phyloP scores from a whole-genome alignment of 2,113 vertebrate species.

The Strix aluco region DNA sequence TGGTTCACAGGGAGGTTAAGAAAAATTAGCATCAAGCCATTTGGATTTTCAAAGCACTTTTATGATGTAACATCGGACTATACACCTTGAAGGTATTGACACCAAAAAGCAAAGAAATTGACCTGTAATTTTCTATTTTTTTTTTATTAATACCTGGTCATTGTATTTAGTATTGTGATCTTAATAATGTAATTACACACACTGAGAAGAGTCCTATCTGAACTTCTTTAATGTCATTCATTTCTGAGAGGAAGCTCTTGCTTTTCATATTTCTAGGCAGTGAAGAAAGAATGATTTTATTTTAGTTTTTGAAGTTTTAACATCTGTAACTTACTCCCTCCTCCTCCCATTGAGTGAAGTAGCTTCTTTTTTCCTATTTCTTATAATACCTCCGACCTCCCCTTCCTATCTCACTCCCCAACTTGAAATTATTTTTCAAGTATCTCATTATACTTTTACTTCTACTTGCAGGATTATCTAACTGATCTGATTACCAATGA shows the following conservation, averaged over 20 bases:
- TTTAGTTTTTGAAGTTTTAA: background rate
- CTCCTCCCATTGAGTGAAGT: background rate
- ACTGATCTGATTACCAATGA: slow-evolving; percentile 96
- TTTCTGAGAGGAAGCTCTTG: background rate
- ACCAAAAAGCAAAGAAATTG: background rate
- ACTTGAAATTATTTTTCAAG: background rate
- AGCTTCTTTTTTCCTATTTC: background rate
- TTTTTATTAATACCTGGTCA: background rate
- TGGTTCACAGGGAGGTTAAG: background rate
- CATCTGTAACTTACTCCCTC: background rate
- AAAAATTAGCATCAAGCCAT: background rate
- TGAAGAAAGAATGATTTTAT: background rate
- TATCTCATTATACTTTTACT: slow-evolving; percentile 32
- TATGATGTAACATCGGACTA: background rate
- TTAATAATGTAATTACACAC: background rate
- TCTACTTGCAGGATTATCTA: slow-evolving; percentile 88
- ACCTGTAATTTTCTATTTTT: background rate
- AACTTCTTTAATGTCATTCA: background rate
- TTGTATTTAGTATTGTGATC: background rate
- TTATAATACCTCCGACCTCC: background rate
- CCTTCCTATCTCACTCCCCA: background rate
- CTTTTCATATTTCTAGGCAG: background rate
- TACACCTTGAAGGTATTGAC: background rate
- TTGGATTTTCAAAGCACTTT: background rate
- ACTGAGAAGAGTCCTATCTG: background rate